Evolutionary conservation across 2,797 vertebrate species (phyloP), one percentile per base, ranked within the genome.

Genomic region (Ataeniobius toweri): DNA sequence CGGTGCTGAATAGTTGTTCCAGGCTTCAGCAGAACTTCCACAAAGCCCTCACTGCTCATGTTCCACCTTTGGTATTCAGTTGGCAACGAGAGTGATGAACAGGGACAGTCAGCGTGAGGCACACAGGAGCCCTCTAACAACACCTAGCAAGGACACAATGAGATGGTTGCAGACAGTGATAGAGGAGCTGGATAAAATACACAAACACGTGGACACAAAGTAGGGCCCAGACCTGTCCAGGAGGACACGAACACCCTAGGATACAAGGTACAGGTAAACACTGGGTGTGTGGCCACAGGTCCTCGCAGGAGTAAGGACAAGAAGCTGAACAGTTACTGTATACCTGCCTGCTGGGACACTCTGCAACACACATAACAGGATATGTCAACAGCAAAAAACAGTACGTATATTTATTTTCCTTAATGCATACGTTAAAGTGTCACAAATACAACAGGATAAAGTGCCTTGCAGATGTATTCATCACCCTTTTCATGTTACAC

Each of bases 251-350:
- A 73, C 97, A 98, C 26, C 97, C 97, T 0, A 94, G 92, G 36
- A 67, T 93, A 90, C 97, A 98, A 61, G 89, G 77, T 75, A 91
- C 94, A 14, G 84, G 86, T 31, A 94, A n/a, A 82, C 97, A 98
- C 83, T 93, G 86, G 10, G 93, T 94, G 44, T 94, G 93, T 0
- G 94, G 93, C 91, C 91, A 95, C 78, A 97, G 91, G 87, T 98
- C 96, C 2, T 95, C 88, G 83, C 97, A 98, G 82, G 94, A 80
- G 20, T 76, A 93, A 0, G 96, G 97, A 86, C 97, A 98, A 20
- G 86, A 82, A 22, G 90, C 94, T n/a, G 96, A 93, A 74, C 97
- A 98, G 8, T 73, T 0, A 12, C 85, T 94, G 86, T 94, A 93
- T 74, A 95, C 88, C 89, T 96, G 96, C 26, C 86, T 83, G 0